These are phyloP conservation scores for Bagarius yarrelli DNA, from an alignment of 2,113 vertebrate species.

Conservation along the genomic window DNA sequence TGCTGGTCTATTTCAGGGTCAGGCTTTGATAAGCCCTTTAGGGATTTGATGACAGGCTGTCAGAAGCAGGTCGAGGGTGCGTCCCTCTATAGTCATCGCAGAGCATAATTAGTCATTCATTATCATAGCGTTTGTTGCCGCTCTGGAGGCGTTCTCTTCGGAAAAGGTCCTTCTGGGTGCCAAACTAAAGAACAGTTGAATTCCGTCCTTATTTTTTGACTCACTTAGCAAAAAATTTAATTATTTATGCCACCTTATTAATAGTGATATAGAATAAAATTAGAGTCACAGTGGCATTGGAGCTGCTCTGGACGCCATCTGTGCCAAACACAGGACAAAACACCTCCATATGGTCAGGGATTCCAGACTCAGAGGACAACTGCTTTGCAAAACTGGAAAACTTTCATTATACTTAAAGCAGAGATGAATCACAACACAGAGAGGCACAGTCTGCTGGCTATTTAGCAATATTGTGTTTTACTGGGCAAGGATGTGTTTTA, in stretches of 20 bases:
- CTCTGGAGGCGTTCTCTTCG: conserved; percentile 75
- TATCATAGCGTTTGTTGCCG: conserved; percentile 76
- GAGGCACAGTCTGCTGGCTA: not conserved
- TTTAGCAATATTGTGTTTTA: not conserved
- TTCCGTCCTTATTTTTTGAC: conserved; percentile 50
- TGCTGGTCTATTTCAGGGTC: conserved; percentile 69
- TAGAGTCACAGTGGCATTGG: conserved; percentile 69
- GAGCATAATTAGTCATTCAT: conserved; percentile 76
- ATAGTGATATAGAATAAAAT: conserved; percentile 68
- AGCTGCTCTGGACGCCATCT: conserved; percentile 73
- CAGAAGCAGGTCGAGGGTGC: conserved; percentile 73
- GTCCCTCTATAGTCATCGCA: conserved; percentile 56
- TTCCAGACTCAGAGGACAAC: conserved; percentile 60
- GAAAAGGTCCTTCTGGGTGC: conserved; percentile 76
- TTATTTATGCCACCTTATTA: conserved; percentile 69
- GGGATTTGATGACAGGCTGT: conserved; percentile 74
- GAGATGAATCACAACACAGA: not conserved
- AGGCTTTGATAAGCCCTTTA: conserved; percentile 70
- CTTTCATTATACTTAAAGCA: not conserved
- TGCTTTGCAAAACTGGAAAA: not conserved
- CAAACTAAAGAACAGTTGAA: conserved; percentile 57
- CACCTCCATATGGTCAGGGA: conserved; percentile 74
- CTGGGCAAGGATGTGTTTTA: not conserved
- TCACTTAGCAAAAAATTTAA: no score
- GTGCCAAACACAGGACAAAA: conserved; percentile 73